Conservation (phyloP, 1,140 invertebrate genomes). For the Cydia amplana region DNA sequence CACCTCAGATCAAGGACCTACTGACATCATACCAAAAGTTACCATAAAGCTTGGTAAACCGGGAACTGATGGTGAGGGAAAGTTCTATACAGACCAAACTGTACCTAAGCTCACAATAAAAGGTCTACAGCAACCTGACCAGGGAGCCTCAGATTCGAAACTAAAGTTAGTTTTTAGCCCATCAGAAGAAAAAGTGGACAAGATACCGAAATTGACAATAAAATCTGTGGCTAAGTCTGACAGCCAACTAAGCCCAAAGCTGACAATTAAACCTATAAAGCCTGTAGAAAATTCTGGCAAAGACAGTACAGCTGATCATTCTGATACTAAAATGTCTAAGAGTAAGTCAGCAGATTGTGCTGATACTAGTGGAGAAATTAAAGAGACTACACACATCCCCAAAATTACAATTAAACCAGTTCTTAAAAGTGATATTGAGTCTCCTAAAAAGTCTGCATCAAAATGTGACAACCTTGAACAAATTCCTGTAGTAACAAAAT, state of each 20-base stretch:
- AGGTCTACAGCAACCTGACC: conserved; percentile 63
- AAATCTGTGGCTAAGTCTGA: conserved; percentile 69
- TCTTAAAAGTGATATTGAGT: conserved; percentile 56
- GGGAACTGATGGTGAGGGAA: conserved; percentile 69
- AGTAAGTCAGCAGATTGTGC: conserved; percentile 59
- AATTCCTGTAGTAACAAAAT: conserved; percentile 71
- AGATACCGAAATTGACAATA: conserved; percentile 73
- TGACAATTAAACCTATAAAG: conserved; percentile 69
- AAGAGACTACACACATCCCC: conserved; percentile 64
- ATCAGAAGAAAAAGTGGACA: conserved; percentile 64
- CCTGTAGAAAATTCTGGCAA: conserved; percentile 53
- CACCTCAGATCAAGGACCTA: conserved; percentile 63
- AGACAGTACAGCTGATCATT: conserved; percentile 43
- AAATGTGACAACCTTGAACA: conserved; percentile 62
- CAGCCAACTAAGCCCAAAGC: conserved; percentile 67
- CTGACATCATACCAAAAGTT: conserved; percentile 71
- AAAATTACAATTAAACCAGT: conserved; percentile 76
- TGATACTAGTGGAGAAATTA: conserved; percentile 49
- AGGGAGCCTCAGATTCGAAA: conserved; percentile 57
- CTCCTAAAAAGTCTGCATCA: conserved; percentile 49
- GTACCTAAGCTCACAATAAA: conserved; percentile 73
- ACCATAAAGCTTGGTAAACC: conserved; percentile 75
- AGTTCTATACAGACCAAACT: conserved; percentile 73
- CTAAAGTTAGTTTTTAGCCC: conserved; percentile 66
- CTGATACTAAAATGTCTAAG: conserved; percentile 55